Conservation (phyloP, 2,113 vertebrate genomes). For the Cololabis saira region DNA sequence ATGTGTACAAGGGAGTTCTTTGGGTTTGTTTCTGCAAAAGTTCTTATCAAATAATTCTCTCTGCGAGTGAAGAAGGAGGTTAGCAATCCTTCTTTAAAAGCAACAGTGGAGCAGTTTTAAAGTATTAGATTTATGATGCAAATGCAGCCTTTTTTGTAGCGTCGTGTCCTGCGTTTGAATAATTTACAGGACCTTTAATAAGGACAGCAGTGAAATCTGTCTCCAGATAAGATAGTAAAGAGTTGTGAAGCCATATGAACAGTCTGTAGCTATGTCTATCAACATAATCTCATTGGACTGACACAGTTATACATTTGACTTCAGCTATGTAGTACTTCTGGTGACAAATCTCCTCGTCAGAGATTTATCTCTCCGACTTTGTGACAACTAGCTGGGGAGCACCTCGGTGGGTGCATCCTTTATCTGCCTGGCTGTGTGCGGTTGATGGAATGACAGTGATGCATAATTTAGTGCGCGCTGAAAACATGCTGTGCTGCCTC, state of each 20-base stretch:
- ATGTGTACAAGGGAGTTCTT: no score
- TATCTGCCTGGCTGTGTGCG: slow-evolving; percentile 70
- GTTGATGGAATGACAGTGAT: slow-evolving; percentile 79
- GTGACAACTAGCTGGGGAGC: slow-evolving; percentile 73
- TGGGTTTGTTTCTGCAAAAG: no score
- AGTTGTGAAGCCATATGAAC: slow-evolving; percentile 45
- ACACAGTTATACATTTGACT: slow-evolving; percentile 64
- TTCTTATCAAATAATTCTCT: no score
- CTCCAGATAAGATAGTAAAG: slow-evolving; percentile 38
- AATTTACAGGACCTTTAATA: slow-evolving; percentile 2
- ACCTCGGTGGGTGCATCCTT: slow-evolving; percentile 70
- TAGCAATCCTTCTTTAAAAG: no score
- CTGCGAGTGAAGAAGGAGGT: no score
- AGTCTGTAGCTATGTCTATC: slow-evolving; percentile 46
- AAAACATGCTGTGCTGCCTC: slow-evolving; percentile 58
- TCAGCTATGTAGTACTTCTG: slow-evolving; percentile 57
- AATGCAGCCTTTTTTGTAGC: background rate
- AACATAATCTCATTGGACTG: slow-evolving; percentile 61
- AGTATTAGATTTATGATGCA: slow-evolving; percentile 1
- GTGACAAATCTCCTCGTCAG: slow-evolving; percentile 62
- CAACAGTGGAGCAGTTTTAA: no score
- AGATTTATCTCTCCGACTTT: slow-evolving; percentile 73
- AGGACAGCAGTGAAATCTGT: slow-evolving; percentile 16
- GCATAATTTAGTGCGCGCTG: slow-evolving; percentile 79
- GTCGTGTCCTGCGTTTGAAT: background rate